Conservation (phyloP, 2,113 vertebrate species). For the Ailurus styani region DNA sequence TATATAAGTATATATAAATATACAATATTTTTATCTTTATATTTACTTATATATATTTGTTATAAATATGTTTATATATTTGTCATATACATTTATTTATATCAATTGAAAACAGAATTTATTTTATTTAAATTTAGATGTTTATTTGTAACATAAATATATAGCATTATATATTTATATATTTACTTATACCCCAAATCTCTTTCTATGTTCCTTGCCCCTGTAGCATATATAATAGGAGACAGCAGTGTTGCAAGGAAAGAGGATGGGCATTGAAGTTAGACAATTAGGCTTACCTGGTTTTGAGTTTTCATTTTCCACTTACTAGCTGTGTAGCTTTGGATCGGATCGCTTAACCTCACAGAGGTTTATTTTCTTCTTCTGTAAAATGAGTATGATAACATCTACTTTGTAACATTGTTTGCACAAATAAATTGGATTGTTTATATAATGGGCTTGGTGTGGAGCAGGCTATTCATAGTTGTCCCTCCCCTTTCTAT, state of each 20-base stretch:
- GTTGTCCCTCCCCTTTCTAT: background rate
- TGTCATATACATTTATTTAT: background rate
- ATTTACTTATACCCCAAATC: background rate
- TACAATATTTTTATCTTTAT: background rate
- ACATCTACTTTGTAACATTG: background rate
- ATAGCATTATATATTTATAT: background rate
- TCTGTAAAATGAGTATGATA: background rate
- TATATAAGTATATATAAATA: background rate
- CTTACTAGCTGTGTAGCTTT: background rate
- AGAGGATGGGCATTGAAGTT: background rate
- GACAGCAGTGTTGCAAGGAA: background rate
- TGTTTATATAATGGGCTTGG: background rate
- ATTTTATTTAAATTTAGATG: background rate
- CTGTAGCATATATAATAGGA: background rate
- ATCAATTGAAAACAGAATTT: background rate
- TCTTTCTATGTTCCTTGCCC: background rate
- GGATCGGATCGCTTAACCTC: background rate
- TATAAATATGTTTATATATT: background rate
- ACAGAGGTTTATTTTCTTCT: background rate
- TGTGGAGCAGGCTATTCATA: background rate
- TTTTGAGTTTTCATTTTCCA: background rate
- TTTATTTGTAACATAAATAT: background rate
- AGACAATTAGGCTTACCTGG: background rate
- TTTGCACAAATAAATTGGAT: background rate
- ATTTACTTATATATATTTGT: background rate